Base-by-base conservation (phyloP, 2,113 vertebrate species). In the Fregata magnificens region DNA sequence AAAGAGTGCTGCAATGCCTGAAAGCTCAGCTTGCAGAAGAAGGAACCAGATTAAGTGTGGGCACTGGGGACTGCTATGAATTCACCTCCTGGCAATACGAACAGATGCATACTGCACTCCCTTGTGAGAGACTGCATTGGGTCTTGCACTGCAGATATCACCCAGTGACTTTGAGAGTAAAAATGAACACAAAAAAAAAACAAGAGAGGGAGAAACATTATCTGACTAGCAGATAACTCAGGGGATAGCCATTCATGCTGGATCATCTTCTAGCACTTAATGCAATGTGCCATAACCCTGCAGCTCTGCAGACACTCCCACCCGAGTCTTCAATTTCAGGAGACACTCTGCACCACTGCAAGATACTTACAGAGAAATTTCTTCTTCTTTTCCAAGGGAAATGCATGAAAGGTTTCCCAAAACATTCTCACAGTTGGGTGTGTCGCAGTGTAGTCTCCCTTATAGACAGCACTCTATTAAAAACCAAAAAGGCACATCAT, bases 361-460 rank as follows among this genome's bases (percentile, higher is more conserved):
- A 66, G 63, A 85, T 65, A 97, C 99, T 99, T 98, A 99, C 99
- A 97, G 69, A 99, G 98, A 97, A 99, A 99, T 96, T 99, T 99
- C 97, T 99, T 99, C 98, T 99, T 99, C 96, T 99, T 99, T 93
- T 99, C 99, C 97, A 99, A 86, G 16, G 99, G 98, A 96, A 99
- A 99, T 78, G 99, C 99, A 63, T 99, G 99, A 97, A 99, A 99
- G 53, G 99, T 99, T 86, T 99, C 99, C 99, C 99, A 99, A 95
- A 99, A 99, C 93, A 99, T 98, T 92, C 98, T 98, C 94, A 99
- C 99, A 1, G 99, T 99, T 15, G 99, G 99, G 95, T 99, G 99
- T 62, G 99, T 98, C 8, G 98, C 98, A 16, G 99, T 98, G 92
- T 99, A 99, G 95, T 99, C 99, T 53, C 99, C 99, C 96, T 99